phyloP scores from a whole-genome alignment of 2,113 vertebrate species.

The Festucalex cinctus region DNA sequence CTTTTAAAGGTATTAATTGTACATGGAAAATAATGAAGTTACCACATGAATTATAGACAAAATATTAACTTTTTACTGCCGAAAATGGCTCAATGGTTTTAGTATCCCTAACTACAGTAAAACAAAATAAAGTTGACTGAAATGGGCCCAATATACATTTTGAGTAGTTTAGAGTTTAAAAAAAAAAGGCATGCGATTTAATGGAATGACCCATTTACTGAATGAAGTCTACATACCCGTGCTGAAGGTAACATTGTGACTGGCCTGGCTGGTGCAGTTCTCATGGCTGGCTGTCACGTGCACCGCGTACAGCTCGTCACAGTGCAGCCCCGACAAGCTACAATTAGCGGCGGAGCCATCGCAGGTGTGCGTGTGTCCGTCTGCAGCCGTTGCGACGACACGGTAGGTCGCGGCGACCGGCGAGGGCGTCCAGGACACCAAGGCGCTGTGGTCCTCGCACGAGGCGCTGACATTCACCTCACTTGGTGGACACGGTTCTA shows the following conservation, averaged over 20 bases:
- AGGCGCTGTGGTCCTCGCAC: constrained; percentile 44
- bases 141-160: no score
- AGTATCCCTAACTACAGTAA: no score
- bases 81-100: no score
- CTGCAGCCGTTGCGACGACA: constrained; percentile 25
- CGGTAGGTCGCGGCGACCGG: constrained; percentile 54
- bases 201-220: neutral
- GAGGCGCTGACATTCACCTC: constrained; percentile 25
- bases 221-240: constrained; percentile 49
- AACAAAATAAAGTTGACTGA: no score
- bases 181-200: no score
- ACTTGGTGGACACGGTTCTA: constrained; percentile 63
- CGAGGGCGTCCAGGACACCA: constrained; percentile 62
- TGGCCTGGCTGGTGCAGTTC: constrained; percentile 62
- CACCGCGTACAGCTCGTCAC: constrained; percentile 59
- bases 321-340: constrained; percentile 51
- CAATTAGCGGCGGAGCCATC: constrained; percentile 56
- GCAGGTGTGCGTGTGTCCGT: constrained; percentile 46
- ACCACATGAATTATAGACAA: no score
- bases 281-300: constrained; percentile 52
- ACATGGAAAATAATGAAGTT: no score
- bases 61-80: no score
- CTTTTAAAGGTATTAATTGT: no score
- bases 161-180: no score
- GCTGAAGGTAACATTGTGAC: constrained; percentile 37